These are phyloP conservation scores for Leucosticte australis DNA, from an alignment of 2,113 vertebrate genomes.

Conservation along the genomic window DNA sequence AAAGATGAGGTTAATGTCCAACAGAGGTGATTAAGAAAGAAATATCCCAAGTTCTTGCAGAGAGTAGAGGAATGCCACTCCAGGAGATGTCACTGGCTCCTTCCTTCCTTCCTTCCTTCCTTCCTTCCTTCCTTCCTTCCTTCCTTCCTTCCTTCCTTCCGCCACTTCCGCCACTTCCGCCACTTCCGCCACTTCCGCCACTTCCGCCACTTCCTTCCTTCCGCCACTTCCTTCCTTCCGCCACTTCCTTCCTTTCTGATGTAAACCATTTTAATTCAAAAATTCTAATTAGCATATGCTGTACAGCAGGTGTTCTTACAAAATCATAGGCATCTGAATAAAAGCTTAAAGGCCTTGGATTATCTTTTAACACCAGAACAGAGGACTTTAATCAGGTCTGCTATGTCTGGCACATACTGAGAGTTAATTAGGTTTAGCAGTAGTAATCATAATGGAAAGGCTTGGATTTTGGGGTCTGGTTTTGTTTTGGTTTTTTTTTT, in stretches of 20 bases:
- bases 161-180: neutral
- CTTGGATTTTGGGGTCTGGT: neutral
- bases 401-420: constrained; percentile 1
- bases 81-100: neutral
- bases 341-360: neutral
- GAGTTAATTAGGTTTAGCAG: constrained; percentile 30
- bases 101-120: neutral
- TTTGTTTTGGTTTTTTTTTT: neutral
- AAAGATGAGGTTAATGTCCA: neutral
- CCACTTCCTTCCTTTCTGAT: neutral
- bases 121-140: neutral
- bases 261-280: neutral
- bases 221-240: neutral
- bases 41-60: neutral
- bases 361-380: constrained; percentile 5
- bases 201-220: neutral
- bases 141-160: neutral
- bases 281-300: neutral
- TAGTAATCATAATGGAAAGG: neutral
- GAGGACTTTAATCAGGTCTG: constrained; percentile 24
- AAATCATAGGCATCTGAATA: constrained; percentile 13
- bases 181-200: too few species aligned
- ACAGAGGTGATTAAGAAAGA: neutral
- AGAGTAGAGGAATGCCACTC: neutral
- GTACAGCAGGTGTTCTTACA: neutral